Base-by-base conservation (phyloP, 2,888 invertebrate genomes). In the Erebia epiphron region DNA sequence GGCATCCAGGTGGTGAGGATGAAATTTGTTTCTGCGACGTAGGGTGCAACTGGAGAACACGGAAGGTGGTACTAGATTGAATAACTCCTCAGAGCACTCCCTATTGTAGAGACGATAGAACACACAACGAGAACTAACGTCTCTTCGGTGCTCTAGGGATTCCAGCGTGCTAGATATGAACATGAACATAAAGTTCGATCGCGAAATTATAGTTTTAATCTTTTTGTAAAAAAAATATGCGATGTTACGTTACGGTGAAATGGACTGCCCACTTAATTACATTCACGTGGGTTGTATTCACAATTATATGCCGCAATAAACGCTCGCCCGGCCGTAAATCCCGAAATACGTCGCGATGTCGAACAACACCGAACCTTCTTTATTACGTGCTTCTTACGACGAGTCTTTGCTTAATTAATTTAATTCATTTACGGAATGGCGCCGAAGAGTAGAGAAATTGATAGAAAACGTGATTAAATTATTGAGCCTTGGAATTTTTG, bases 301-400 rank as follows among this genome's bases (percentile, higher is more conserved):
- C 66, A 66, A 70, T 72, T 75, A 71, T 72, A 72, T 67, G 71
- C 74, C 73, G 72, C 72, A 74, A 73, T 75, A 74, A 75, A 75
- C 73, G 35, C 41, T 52, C 52, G 61, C 35, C 52, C 26, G 67
- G 52, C 67, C 69, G 64, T 71, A 71, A 71, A 71, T 71, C 68
- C 60, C 58, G 52, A 43, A 46, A 57, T 62, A 49, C 60, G 70
- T 46, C 70, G 62, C 64, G 56, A 67, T 61, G 54, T 62, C 56
- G 63, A 64, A 71, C 68, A 68, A 63, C 58, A 58, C 49, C 60
- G 43, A 68, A 67, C 57, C 57, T 68, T 68, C 58, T 67, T 70
- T 64, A 64, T 66, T 66, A 66, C 66, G 11, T 35, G 46, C 46
- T 41, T 54, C 41, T 54, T 52, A 43, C 54, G 64, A 54, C 35